Percentiles rank a stretch among this genome's conserved stretches.
Conservation (phyloP, 2,113 vertebrate genomes). For the Dipodomys merriami region DNA sequence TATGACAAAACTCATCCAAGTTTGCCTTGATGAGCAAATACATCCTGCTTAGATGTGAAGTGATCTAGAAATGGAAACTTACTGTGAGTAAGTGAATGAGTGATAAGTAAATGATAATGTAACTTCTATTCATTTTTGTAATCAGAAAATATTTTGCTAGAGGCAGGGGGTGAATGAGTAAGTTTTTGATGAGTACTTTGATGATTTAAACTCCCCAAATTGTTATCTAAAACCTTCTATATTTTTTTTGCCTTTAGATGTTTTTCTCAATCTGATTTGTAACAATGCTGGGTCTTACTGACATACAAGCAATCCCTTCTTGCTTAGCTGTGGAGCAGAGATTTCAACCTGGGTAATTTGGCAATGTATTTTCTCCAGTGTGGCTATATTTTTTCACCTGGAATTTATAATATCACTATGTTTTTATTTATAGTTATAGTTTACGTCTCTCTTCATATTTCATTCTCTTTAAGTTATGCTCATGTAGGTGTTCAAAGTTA, state of each 20-base stretch:
- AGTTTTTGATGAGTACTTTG: not conserved
- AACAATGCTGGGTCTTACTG: not conserved
- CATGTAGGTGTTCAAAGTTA: not conserved
- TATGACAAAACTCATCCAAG: constrained; percentile 19
- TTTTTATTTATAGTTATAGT: not conserved
- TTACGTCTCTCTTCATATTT: not conserved
- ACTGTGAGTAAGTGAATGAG: not conserved
- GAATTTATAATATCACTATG: not conserved
- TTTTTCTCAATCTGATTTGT: not conserved
- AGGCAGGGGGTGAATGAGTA: not conserved
- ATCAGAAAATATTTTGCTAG: constrained; percentile 29
- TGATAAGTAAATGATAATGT: not conserved
- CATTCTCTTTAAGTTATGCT: not conserved
- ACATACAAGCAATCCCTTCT: not conserved
- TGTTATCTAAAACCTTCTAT: not conserved
- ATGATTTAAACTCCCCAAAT: not conserved
- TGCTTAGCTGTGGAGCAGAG: not conserved
- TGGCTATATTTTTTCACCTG: not conserved
- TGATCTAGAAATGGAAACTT: constrained; percentile 41
- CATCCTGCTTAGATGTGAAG: constrained; percentile 20
- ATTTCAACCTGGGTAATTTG: not conserved
- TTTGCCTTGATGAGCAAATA: constrained; percentile 28
- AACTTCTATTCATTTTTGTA: constrained; percentile 49
- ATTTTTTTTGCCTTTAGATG: not conserved
- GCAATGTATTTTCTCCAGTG: not conserved